Evolutionary conservation across 1,140 invertebrate genomes (phyloP).

Genomic region (Drosophila navojoa): DNA sequence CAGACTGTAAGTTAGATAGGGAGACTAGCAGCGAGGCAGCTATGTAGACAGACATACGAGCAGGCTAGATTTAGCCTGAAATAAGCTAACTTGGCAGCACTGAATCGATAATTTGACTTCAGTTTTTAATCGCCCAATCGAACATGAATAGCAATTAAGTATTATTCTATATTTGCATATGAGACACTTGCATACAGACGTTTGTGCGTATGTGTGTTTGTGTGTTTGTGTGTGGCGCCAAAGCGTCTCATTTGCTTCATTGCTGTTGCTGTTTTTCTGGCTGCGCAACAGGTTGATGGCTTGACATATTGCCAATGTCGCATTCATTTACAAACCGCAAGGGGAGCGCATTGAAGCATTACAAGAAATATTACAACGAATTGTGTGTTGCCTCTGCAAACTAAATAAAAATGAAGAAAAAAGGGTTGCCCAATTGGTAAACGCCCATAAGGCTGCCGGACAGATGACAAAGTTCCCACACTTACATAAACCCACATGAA

Average conservation of each 20-base stretch:
- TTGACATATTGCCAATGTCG: constrained; percentile 20
- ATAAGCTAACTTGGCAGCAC: too few relatives aligned
- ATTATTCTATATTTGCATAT: neutral
- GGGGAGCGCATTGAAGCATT: constrained; percentile 43
- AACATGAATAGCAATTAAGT: neutral
- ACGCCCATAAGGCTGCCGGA: constrained; percentile 5
- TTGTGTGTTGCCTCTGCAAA: constrained; percentile 7
- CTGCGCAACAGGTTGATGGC: constrained; percentile 36
- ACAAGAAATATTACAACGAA: neutral
- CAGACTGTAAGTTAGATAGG: too few relatives aligned
- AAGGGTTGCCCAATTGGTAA: constrained; percentile 39
- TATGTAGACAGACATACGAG: too few relatives aligned
- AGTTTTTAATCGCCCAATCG: neutral
- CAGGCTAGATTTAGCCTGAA: too few relatives aligned
- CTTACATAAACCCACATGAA: constrained; percentile 38
- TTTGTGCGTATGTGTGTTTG: neutral
- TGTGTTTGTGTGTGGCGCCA: neutral
- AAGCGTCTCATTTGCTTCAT: constrained; percentile 2
- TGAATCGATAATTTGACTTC: too few relatives aligned
- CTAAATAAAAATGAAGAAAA: constrained; percentile 2
- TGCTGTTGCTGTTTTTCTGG: constrained; percentile 1
- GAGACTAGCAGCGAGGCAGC: too few relatives aligned
- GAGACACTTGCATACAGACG: too few relatives aligned
- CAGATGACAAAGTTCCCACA: constrained; percentile 65
- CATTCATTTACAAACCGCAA: constrained; percentile 37